Evolutionary conservation across 2,113 vertebrate species (phyloP).

Genomic region (Struthidea cinerea): DNA sequence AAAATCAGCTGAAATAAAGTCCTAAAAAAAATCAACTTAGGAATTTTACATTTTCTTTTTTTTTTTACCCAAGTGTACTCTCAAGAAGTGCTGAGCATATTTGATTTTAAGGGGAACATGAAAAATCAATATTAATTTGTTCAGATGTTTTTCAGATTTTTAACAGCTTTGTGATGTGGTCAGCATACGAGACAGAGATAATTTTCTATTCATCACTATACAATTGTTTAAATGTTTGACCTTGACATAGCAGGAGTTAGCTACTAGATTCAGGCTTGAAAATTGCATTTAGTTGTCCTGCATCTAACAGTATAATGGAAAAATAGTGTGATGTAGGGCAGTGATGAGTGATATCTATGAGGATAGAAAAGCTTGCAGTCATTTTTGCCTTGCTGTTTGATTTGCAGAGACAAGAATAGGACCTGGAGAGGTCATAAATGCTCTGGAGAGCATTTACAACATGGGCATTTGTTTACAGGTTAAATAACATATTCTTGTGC

Average conservation of each 20-base stretch:
- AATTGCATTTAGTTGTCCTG: neutral
- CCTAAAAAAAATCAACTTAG: neutral
- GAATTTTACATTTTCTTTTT: neutral
- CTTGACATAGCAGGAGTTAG: neutral
- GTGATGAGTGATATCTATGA: neutral
- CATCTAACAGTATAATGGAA: neutral
- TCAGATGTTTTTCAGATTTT: neutral
- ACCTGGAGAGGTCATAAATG: neutral
- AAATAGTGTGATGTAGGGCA: neutral
- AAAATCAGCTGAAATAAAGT: neutral
- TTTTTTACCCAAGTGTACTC: neutral
- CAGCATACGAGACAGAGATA: neutral
- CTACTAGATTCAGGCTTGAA: neutral
- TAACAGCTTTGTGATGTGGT: neutral
- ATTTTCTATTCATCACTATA: neutral
- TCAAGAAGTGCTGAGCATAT: neutral
- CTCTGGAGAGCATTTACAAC: neutral
- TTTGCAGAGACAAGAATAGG: neutral
- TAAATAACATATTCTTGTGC: neutral
- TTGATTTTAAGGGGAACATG: neutral
- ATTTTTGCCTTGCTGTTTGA: neutral
- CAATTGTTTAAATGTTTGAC: neutral
- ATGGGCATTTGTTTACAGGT: neutral
- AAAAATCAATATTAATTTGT: constrained; percentile 23
- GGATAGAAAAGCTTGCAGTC: neutral